Base-by-base conservation (phyloP, 2,888 invertebrate genomes). In the Malthinus seriepunctatus region DNA sequence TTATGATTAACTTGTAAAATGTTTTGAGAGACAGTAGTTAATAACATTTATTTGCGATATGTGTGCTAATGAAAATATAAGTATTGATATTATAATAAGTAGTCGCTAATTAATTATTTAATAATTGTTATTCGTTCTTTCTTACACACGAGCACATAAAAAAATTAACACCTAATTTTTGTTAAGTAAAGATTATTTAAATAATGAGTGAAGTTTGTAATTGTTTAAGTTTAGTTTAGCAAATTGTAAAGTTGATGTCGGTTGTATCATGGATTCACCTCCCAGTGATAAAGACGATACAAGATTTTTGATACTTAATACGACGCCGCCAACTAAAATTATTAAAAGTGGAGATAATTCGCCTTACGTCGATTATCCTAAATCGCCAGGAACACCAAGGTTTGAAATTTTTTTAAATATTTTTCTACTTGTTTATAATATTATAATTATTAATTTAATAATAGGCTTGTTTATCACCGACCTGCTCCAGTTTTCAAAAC, bases 241-340 rank as follows among this genome's bases (percentile, higher is more conserved):
- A 45, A 38, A 39, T 38, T 12, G 8, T 14, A 37, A n/a, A 48
- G 34, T 33, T 31, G 39, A 45, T 42, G 23, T 33, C 35, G 15
- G 32, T 45, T 37, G 14, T 34, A n/a, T 12, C 32, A 60, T 61
- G 61, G 57, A 57, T 39, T 57, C 57, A 12, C 61, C 61, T 23
- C 11, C 10, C 9, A 54, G 42, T 54, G 61, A 61, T 35, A 61
- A 47, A 47, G 61, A 61, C 8, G 61, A 61, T 15, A 57, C 50
- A 0, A 53, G 46, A 45, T 54, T 42, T 39, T 34, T 61, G 7
- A 61, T 61, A 46, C 33, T 54, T 11, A 47, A 61, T 42, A 37
- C 48, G 3, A 8, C 61, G 8, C 57, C 47, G 10, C 23, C 23
- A 5, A 23, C 2, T 23, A 57, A 54, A 37, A 46, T 47, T 35